A percentile compares a stretch with the other conserved stretches of the same genome.
These are phyloP conservation scores for Dreissena rostriformis DNA, from an alignment of 1,140 invertebrate genomes.

Conservation along the genomic window DNA sequence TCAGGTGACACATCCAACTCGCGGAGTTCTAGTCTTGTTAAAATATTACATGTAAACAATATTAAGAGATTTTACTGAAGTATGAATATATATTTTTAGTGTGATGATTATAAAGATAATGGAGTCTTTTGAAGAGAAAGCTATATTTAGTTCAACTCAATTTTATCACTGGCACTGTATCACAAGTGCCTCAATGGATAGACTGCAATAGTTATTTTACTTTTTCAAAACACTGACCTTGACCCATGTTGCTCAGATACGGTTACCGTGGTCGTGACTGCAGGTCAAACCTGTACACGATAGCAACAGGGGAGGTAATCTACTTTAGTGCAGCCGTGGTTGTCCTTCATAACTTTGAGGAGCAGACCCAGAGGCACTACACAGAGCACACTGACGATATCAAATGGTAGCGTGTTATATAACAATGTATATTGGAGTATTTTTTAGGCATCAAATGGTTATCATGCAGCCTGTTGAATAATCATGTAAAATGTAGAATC, in stretches of 20 bases:
- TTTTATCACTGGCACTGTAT: too few relatives aligned
- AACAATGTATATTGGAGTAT: background rate
- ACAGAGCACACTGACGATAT: conserved; percentile 51
- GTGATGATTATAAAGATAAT: too few relatives aligned
- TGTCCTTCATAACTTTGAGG: conserved; percentile 44
- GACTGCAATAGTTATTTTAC: too few relatives aligned
- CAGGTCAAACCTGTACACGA: conserved; percentile 46
- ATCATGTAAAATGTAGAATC: background rate
- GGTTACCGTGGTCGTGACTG: conserved; percentile 57
- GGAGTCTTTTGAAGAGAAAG: too few relatives aligned
- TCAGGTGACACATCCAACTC: too few relatives aligned
- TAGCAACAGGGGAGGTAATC: conserved; percentile 48
- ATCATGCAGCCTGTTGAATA: background rate
- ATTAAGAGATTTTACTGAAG: too few relatives aligned
- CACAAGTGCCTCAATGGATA: too few relatives aligned
- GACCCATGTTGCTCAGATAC: conserved; percentile 32
- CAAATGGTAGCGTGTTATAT: conserved; percentile 37
- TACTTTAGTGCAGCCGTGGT: conserved; percentile 47
- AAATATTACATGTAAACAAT: too few relatives aligned
- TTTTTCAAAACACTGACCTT: conserved; percentile 11
- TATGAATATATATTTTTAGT: too few relatives aligned
- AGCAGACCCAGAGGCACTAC: conserved; percentile 47
- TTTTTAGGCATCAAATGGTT: background rate
- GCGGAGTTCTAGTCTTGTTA: too few relatives aligned
- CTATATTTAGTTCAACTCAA: too few relatives aligned